A percentile compares a stretch with the other conserved stretches of the same genome.
Evolutionary conservation across 1,140 invertebrate genomes (phyloP).

Genomic region (honey bee (Apis mellifera)): DNA sequence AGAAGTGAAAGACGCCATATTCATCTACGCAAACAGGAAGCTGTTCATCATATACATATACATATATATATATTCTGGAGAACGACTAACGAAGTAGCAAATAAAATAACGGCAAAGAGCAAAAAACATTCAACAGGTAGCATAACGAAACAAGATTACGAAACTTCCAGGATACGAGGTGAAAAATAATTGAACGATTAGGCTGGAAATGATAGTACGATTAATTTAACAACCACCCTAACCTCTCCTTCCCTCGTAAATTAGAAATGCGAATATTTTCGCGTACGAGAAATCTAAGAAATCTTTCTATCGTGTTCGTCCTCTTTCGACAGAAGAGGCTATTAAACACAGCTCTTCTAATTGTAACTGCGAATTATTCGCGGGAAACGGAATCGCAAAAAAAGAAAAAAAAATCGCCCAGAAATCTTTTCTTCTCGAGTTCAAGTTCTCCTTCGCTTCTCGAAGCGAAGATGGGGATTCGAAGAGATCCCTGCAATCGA

Average conservation of each 20-base stretch:
- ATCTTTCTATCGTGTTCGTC: neutral
- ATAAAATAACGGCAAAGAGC: neutral
- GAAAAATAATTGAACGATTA: neutral
- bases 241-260: neutral
- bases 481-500: neutral
- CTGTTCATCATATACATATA: too few relatives aligned
- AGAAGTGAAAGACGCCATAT: too few relatives aligned
- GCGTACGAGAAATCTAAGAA: neutral
- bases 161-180: neutral
- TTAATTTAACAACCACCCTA: slow-evolving; percentile 18
- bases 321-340: too few relatives aligned
- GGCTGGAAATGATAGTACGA: neutral
- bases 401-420: slow-evolving; percentile 1
- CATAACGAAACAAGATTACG: neutral
- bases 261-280: neutral
- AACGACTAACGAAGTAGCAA: neutral
- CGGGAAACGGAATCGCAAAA: slow-evolving; percentile 63
- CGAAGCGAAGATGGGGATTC: too few relatives aligned
- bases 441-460: too few relatives aligned
- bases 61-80: too few relatives aligned
- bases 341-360: slow-evolving; percentile 29
- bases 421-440: neutral
- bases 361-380: slow-evolving; percentile 53
- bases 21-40: too few relatives aligned
- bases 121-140: neutral